Percentiles rank a stretch among this genome's conserved stretches.
phyloP scores from a whole-genome alignment of 2,888 invertebrate genomes.

The Acanthosoma haemorrhoidale region DNA sequence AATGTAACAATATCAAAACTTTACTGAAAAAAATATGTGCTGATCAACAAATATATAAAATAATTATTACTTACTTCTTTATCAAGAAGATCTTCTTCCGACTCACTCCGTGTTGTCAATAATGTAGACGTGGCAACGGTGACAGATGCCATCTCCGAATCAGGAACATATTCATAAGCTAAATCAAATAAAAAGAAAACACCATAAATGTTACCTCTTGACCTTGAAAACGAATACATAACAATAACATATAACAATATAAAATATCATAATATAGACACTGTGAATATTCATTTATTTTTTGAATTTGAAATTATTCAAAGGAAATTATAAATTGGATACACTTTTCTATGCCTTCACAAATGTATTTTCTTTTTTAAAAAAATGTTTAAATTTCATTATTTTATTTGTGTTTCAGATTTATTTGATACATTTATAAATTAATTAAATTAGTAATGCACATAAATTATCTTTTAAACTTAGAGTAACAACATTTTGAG shows the following conservation, averaged over 20 bases:
- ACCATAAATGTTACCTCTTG: neutral
- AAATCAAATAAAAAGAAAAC: constrained; percentile 44
- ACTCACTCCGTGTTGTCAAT: constrained; percentile 59
- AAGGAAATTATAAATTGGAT: neutral
- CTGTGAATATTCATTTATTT: neutral
- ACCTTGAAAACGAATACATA: neutral
- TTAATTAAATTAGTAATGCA: too few species aligned
- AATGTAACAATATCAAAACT: too few species aligned
- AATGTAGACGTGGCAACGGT: constrained; percentile 47
- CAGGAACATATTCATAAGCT: constrained; percentile 90
- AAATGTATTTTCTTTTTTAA: too few species aligned
- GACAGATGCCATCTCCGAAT: constrained; percentile 68
- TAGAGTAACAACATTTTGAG: too few species aligned
- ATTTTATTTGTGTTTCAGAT: too few species aligned
- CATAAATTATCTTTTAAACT: too few species aligned
- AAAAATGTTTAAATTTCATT: too few species aligned
- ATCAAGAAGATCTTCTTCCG: constrained; percentile 71
- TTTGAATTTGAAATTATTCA: neutral
- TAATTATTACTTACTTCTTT: constrained; percentile 31
- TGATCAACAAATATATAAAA: neutral
- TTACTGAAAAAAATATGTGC: neutral
- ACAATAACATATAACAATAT: neutral
- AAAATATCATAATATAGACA: neutral
- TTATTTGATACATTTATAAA: too few species aligned
- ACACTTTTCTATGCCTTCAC: neutral